Percentiles rank a stretch among this genome's conserved stretches.
Evolutionary conservation across 2,888 invertebrate species (phyloP).

Genomic region (Stenichneumon culpator): DNA sequence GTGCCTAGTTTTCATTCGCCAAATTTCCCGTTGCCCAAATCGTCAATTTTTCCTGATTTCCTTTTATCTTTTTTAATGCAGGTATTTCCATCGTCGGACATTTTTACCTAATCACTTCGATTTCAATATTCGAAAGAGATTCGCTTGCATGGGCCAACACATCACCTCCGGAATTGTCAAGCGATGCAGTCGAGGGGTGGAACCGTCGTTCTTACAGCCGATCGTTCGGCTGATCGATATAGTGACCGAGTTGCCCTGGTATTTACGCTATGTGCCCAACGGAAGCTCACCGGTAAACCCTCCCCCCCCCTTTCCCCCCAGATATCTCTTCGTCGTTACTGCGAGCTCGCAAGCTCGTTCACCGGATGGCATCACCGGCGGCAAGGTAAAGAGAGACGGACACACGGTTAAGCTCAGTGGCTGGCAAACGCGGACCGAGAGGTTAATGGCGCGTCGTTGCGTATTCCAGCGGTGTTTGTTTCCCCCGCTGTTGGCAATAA

Average conservation of each 20-base stretch:
- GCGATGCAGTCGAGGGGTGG: background rate
- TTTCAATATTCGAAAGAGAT: background rate
- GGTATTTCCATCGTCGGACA: too few species aligned
- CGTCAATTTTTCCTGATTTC: background rate
- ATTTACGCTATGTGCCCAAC: conserved; percentile 39
- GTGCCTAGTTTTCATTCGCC: too few species aligned
- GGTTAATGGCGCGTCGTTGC: conserved; percentile 83
- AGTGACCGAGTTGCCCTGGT: conserved; percentile 13
- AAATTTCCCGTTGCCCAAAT: background rate
- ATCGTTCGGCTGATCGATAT: conserved; percentile 1
- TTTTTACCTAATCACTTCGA: too few species aligned
- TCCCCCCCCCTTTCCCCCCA: conserved; percentile 17
- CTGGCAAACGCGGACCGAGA: conserved; percentile 75
- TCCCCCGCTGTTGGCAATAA: conserved; percentile 82
- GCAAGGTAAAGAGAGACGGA: conserved; percentile 71
- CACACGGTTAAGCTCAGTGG: conserved; percentile 78
- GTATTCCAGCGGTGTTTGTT: conserved; percentile 83
- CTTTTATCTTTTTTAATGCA: background rate
- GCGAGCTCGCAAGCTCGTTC: conserved; percentile 68
- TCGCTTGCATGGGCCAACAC: background rate
- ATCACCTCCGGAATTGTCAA: background rate
- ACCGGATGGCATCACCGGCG: conserved; percentile 48
- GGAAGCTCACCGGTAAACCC: conserved; percentile 56
- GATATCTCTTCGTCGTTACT: conserved; percentile 68
- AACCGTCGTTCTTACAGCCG: background rate